Conservation (phyloP, 30 jellyfish, hydroid and myxozoan species). For the Catostylus mosaicus region DNA sequence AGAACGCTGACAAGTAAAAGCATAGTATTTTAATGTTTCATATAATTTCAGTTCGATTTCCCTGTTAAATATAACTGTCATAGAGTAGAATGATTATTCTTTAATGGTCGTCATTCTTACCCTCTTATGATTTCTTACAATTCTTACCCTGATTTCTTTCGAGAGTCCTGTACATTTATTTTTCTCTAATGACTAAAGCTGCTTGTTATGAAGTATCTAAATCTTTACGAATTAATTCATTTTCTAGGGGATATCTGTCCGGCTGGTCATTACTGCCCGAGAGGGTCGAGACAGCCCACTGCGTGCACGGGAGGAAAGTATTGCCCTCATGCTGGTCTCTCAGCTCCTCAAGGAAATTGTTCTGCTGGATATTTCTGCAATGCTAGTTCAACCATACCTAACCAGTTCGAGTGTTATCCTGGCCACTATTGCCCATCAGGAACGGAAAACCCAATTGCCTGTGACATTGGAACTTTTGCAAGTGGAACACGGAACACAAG, state of each 20-base stretch:
- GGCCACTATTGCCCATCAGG: slow-evolving; percentile 93
- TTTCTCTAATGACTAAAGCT: too few species aligned
- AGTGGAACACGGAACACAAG: slow-evolving; percentile 61
- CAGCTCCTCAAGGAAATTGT: slow-evolving; percentile 85
- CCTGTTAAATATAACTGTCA: too few species aligned
- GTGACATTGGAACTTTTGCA: slow-evolving; percentile 84
- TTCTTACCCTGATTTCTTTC: too few species aligned
- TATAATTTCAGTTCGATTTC: too few species aligned
- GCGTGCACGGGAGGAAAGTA: slow-evolving; percentile 85
- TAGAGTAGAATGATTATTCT: too few species aligned
- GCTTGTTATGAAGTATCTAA: too few species aligned
- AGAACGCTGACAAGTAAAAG: too few species aligned
- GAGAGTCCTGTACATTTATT: too few species aligned
- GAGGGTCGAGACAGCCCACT: slow-evolving; percentile 70
- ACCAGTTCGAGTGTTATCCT: slow-evolving; percentile 78
- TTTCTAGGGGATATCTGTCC: slow-evolving; percentile 86
- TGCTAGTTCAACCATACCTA: slow-evolving; percentile 71
- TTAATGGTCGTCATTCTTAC: too few species aligned
- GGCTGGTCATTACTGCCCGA: slow-evolving; percentile 81
- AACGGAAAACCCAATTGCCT: slow-evolving; percentile 63
- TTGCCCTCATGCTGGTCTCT: slow-evolving; percentile 86
- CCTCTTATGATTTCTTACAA: too few species aligned
- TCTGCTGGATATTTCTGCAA: slow-evolving; percentile 90
- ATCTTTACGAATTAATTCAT: too few species aligned
- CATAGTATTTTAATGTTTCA: too few species aligned